Base-by-base conservation (phyloP, 2,797 vertebrate genomes). In the Cuculus canorus region DNA sequence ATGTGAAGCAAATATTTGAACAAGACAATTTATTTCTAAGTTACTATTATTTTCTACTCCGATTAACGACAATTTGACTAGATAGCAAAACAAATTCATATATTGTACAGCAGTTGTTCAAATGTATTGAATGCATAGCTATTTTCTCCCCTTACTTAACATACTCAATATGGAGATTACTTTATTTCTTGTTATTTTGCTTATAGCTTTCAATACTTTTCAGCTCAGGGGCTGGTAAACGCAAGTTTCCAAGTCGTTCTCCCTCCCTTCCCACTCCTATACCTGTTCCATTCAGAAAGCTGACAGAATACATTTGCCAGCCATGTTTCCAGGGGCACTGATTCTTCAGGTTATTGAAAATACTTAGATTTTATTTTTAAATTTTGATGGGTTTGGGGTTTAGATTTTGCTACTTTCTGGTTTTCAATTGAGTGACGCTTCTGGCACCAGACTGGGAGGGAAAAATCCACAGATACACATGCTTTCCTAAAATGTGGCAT, bases 361-460 rank as follows among this genome's bases (percentile, higher is more conserved):
- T 10, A 28, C 24, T 78, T 19, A 48, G 10, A 33, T 17, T 77
- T 65, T 37, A 2, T 32, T 54, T 53, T 50, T 35, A 6, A 17
- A 10, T 23, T 22, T 48, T 32, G 5, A 13, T 28, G 23, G 48
- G 48, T 15, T 57, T 7, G 2, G 3, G 1, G 1, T 19, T 50
- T 25, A 57, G 17, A 41, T 71, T 37, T 43, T 25, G 2, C 4
- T n/a, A n/a, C 88, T 75, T 80, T 81, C 28, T 56, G 12, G 2
- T 17, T 68, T 85, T 71, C 1, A 1, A 35, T 9, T 10, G 41
- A 45, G 6, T 17, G 15, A 84, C 5, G 10, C 21, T 81, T 75
- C 57, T 39, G 41, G 17, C 52, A 81, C 10, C 33, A 71, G 23
- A 33, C 7, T 13, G 11, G 13, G 8, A 82, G 7, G 14, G 15